Percentiles rank a stretch among this genome's conserved stretches.
phyloP scores from a whole-genome alignment of 1,140 invertebrate species.

The Lepidotrigona ventralis region DNA sequence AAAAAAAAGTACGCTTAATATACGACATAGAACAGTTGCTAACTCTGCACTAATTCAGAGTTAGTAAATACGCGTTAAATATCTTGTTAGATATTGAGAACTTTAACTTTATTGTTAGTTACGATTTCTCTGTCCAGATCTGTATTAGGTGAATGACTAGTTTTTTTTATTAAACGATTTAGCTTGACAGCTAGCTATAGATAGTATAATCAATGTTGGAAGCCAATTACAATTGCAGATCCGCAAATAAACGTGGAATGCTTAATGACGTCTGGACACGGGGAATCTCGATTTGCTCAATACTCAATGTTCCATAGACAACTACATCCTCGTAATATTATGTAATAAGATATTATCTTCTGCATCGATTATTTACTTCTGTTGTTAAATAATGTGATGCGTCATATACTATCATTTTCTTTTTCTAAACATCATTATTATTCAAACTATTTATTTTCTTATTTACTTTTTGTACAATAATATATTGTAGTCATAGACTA shows the following conservation, averaged over 20 bases:
- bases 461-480: neutral
- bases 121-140: neutral
- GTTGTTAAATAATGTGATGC: constrained; percentile 51
- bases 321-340: constrained; percentile 14
- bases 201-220: neutral
- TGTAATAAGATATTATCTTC: constrained; percentile 32
- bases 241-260: constrained; percentile 5
- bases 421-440: neutral
- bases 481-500: neutral
- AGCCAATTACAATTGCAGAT: neutral
- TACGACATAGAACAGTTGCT: neutral
- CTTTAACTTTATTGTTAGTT: neutral
- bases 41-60: neutral
- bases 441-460: neutral
- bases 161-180: neutral
- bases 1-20: neutral
- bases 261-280: constrained; percentile 33
- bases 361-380: constrained; percentile 38
- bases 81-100: neutral
- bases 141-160: neutral
- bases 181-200: neutral
- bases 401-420: neutral
- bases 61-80: neutral
- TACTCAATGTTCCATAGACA: neutral
- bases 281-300: constrained; percentile 53